A percentile compares a stretch with the other conserved stretches of the same genome.
These are phyloP conservation scores for Leptinotarsa undecemlineata DNA, from an alignment of 1,140 invertebrate species.

Conservation along the genomic window DNA sequence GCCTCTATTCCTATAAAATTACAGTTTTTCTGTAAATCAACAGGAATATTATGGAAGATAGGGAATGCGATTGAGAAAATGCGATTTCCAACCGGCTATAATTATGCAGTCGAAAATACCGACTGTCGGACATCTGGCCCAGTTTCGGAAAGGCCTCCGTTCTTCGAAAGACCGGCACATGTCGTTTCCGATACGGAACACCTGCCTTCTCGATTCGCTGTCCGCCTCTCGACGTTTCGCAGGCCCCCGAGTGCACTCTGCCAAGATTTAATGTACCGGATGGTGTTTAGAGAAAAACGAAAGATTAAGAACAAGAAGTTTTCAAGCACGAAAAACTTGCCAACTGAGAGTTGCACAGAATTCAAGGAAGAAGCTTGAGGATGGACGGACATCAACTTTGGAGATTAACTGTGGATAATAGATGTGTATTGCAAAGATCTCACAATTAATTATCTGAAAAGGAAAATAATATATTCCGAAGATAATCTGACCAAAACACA, in stretches of 20 bases:
- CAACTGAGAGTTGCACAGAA: background rate
- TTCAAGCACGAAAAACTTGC: background rate
- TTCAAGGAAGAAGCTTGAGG: too few relatives aligned
- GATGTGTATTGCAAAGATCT: too few relatives aligned
- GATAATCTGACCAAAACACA: too few relatives aligned
- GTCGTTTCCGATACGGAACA: background rate
- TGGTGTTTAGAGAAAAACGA: background rate
- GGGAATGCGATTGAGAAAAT: background rate
- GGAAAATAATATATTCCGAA: too few relatives aligned
- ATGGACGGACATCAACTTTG: too few relatives aligned
- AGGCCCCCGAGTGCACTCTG: background rate
- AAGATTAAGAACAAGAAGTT: background rate
- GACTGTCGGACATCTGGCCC: slow-evolving; percentile 15
- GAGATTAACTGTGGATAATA: too few relatives aligned
- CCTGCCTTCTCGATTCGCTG: background rate
- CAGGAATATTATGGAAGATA: too few relatives aligned
- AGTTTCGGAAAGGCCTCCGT: background rate
- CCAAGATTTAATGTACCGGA: background rate
- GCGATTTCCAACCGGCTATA: background rate
- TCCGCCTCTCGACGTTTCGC: background rate
- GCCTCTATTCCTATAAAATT: too few relatives aligned
- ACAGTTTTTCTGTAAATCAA: too few relatives aligned
- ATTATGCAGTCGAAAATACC: background rate
- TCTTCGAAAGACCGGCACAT: slow-evolving; percentile 1
- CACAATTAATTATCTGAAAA: too few relatives aligned